Base-by-base conservation (phyloP, 1,140 invertebrate species). In the Drosophila tsacasi region DNA sequence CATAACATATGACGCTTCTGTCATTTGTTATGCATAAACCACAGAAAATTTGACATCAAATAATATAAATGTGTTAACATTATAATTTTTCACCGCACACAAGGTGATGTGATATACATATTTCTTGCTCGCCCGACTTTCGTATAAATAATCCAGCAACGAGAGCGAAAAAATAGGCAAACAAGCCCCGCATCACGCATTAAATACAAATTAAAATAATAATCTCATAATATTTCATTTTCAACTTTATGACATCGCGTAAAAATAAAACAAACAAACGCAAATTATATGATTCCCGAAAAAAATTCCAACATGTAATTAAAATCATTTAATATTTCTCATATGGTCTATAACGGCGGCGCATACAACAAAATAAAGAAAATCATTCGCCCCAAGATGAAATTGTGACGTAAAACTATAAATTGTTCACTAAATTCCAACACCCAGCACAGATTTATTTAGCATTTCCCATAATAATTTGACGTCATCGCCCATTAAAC, bases 291-390 rank as follows among this genome's bases (percentile, higher is more conserved):
- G 63, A 68, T 68, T 54, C n/a, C 30, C 13, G 12, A 50, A 19
- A 12, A 54, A 23, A 35, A 71, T 71, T 71, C 67, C 67, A 67
- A 30, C 63, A 67, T 69, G 67, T 69, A 71, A 68, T 71, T 71
- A 71, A 71, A 68, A 55, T 57, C 64, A 44, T 68, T 71, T 71
- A 71, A 71, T 71, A 68, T 71, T 71, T 68, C 49, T 67, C 67
- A 68, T 68, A 71, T 71, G 67, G 67, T 68, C 49, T 47, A 55
- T 39, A 71, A 68, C 39, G 64, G 32, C 47, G 50, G 54, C 15
- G 15, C 32, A 55, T 37, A 54, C 35, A 30, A 50, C 9, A 19
- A 32, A 19, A 50, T 10, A 50, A 1, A 25, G 6, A 21, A 30
- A 55, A 55, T 30, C 40, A 37, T 46, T 68, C 27, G 35, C 35